phyloP scores from a whole-genome alignment of 2,888 invertebrate species.

The Acrocyrtus sp. region DNA sequence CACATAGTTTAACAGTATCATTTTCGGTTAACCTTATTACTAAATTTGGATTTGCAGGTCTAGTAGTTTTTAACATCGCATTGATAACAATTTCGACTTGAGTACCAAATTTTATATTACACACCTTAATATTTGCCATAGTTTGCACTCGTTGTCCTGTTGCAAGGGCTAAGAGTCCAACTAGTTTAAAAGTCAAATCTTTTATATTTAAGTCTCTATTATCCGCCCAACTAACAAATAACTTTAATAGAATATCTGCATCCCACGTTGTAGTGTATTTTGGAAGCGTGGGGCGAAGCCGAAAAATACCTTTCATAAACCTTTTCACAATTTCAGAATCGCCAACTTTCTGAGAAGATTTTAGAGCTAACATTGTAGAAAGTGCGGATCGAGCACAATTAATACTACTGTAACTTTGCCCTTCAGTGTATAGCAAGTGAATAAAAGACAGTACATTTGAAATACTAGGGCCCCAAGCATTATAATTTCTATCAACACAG shows the following conservation, averaged over 20 bases:
- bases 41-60: slow-evolving; percentile 7
- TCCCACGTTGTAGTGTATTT: slow-evolving; percentile 43
- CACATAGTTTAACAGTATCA: slow-evolving; percentile 21
- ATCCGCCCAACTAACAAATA: slow-evolving; percentile 1
- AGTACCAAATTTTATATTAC: slow-evolving; percentile 10
- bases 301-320: slow-evolving; percentile 41
- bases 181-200: slow-evolving; percentile 24
- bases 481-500: not conserved
- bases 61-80: slow-evolving; percentile 5
- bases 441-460: slow-evolving; percentile 13
- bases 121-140: slow-evolving; percentile 10
- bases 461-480: slow-evolving; percentile 3
- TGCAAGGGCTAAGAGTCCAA: slow-evolving; percentile 32
- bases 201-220: slow-evolving; percentile 10
- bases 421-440: not conserved
- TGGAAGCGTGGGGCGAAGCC: slow-evolving; percentile 17
- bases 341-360: slow-evolving; percentile 2
- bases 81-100: slow-evolving; percentile 2
- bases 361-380: slow-evolving; percentile 11
- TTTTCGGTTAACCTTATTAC: slow-evolving; percentile 18
- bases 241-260: slow-evolving; percentile 18
- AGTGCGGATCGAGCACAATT: slow-evolving; percentile 43
- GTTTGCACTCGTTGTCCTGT: slow-evolving; percentile 45
- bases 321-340: slow-evolving; percentile 18
- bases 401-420: slow-evolving; percentile 33